Base-by-base conservation (phyloP, 1,140 invertebrate species). In the Palaemon carinicauda region DNA sequence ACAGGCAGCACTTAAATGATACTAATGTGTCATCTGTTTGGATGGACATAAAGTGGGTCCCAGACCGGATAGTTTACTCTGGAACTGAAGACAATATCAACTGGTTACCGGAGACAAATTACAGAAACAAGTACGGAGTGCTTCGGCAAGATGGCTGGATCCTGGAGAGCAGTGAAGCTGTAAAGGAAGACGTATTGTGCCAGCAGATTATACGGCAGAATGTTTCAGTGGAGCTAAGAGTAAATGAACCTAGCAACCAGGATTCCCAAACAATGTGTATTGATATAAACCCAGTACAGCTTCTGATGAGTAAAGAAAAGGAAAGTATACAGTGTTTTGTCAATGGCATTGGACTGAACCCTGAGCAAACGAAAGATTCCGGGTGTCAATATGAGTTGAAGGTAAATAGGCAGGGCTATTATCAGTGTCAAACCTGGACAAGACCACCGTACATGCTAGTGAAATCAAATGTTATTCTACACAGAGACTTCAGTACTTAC, bases 341-440 rank as follows among this genome's bases (percentile, higher is more conserved):
- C 9, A 87, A 87, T 51, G 79, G 81, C 31, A 21, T 29, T 52
- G 71, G 29, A 33, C 56, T 27, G 12, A 33, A 33, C 14, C 81
- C 29, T 33, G 53, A 65, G 19, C 41, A 56, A 7, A 54, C 27
- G 5, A n/a, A 74, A 65, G 53, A 80, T 80, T 52, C 54, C n/a
- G 75, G 21, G 0, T 80, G 82, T 21, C 71, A 56, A 24, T 69
- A 73, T 51, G 53, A 82, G 24, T 24, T 87, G 79, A 78, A 56
- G 17, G 33, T 65, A 10, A 69, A 51, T 24, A n/a, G 56, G 24
- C 80, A 65, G 31, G 75, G 75, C 3, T 82, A 82, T 75, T 75
- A 79, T 78, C 53, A 87, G 41, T 89, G 88, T 54, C 33, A 69
- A 24, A 84, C 73, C 33, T 89, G 88, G 88, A 21, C 65, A 33